Evolutionary conservation across 2,797 vertebrate species (phyloP), one percentile per base, ranked within the genome.

Genomic region (Podarcis lilfordi): DNA sequence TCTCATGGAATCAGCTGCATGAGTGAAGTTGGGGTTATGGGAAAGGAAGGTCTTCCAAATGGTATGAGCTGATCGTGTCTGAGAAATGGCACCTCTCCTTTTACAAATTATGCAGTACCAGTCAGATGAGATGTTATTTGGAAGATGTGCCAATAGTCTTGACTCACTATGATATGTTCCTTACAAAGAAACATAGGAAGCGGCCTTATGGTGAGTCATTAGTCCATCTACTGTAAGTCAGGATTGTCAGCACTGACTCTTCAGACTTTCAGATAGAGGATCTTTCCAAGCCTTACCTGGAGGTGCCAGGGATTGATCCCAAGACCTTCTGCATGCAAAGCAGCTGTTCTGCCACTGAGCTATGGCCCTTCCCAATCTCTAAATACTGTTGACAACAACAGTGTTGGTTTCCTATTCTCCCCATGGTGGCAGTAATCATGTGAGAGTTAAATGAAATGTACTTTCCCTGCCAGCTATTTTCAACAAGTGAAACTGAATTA

Each of bases 361-460:
- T 64, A 71, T 8, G 27, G n/a, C 69, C 69, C 29, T n/a, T n/a
- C 61, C 61, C 61, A n/a, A n/a, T 71, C 69, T n/a, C n/a, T 55
- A 27, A 45, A 66, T 10, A 8, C 80, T n/a, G 27, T 55, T 27
- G 82, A 86, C 76, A 82, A 37, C 8, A 80, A 21, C 4, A 2
- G 32, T 21, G 2, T 0, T 55, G 0, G 9, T 50, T 69, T 89
- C 76, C 8, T 8, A 45, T 80, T 23, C 91, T 69, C 89, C 21
- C 88, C 6, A 35, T 81, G 79, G n/a, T 68, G 64, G 37, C 55
- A 88, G 19, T 76, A 82, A 76, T 64, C 71, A 25, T 82, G 69
- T 32, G 59, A 88, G 72, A n/a, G 59, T 17, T 1, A 9, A 68
- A 81, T 1, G 8, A 29, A 6, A 78, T 35, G 40, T 78, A 10